These are phyloP conservation scores for Chrysodeixis includens DNA, from an alignment of 2,888 invertebrate species.

Conservation along the genomic window DNA sequence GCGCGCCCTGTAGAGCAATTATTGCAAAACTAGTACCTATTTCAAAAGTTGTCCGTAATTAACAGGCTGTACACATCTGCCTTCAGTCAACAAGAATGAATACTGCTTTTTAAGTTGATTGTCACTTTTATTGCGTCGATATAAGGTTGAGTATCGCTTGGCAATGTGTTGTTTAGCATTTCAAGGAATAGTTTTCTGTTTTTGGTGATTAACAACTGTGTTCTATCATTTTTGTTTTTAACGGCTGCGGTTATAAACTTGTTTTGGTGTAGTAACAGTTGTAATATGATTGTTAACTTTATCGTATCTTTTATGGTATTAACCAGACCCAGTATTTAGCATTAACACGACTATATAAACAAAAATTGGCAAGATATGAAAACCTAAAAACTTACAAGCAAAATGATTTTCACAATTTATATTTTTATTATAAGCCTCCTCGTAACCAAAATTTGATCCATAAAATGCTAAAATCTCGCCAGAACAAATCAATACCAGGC, in stretches of 20 bases:
- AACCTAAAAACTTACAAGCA: too few relatives aligned
- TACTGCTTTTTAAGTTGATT: constrained; percentile 14
- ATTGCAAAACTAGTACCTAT: constrained; percentile 78
- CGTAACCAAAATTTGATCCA: too few relatives aligned
- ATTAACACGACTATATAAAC: neutral
- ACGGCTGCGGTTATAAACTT: constrained; percentile 53
- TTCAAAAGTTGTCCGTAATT: constrained; percentile 79
- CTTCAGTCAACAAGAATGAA: constrained; percentile 48
- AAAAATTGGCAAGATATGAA: too few relatives aligned
- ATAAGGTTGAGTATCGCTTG: constrained; percentile 45
- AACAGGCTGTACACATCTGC: constrained; percentile 80
- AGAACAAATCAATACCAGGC: constrained; percentile 64
- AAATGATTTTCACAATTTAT: too few relatives aligned
- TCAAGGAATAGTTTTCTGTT: constrained; percentile 59
- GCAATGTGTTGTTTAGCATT: constrained; percentile 19
- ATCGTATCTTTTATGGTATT: neutral
- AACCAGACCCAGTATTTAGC: neutral
- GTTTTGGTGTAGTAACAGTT: constrained; percentile 17
- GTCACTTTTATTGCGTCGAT: constrained; percentile 9
- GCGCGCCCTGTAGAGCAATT: constrained; percentile 78
- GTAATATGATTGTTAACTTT: neutral
- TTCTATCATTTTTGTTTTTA: constrained; percentile 68
- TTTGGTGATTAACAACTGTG: constrained; percentile 73
- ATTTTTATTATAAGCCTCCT: too few relatives aligned
- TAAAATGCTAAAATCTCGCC: constrained; percentile 20